Percentiles rank a stretch among this genome's conserved stretches.
These are phyloP conservation scores for Zelostemma sp. DNA, from an alignment of 1,140 invertebrate species.

Conservation along the genomic window DNA sequence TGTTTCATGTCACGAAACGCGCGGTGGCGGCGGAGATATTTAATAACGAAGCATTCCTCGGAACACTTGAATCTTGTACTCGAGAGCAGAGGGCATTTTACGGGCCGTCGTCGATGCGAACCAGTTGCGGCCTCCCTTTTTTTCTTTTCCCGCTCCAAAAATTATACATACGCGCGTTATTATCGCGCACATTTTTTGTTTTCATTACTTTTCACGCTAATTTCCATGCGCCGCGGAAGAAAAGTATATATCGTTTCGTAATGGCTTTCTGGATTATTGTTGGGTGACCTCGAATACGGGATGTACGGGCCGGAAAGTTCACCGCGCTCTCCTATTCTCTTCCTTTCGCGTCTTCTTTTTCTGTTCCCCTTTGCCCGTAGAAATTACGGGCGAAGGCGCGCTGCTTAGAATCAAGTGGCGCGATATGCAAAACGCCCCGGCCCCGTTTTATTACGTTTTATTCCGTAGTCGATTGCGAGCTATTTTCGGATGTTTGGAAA, in stretches of 20 bases:
- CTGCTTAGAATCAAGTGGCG: not conserved
- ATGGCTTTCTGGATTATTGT: conserved; percentile 3
- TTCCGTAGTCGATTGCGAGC: not conserved
- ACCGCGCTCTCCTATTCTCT: not conserved
- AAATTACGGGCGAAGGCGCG: not conserved
- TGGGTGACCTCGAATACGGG: not conserved
- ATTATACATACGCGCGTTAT: not conserved
- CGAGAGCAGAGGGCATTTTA: too few relatives aligned
- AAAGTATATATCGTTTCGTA: not conserved
- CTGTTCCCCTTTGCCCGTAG: not conserved
- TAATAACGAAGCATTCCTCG: conserved; percentile 3
- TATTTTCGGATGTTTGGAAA: conserved; percentile 3
- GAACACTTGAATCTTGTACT: not conserved
- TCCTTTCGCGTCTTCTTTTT: too few relatives aligned
- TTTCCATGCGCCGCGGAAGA: not conserved
- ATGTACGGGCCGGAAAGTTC: not conserved
- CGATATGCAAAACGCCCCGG: not conserved
- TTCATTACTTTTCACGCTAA: not conserved
- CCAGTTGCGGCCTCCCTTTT: not conserved
- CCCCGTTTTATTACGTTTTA: not conserved
- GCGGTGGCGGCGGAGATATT: not conserved
- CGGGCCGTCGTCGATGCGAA: not conserved
- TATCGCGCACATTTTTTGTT: not conserved
- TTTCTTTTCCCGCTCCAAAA: not conserved
- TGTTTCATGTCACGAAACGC: too few relatives aligned